Base-by-base conservation (phyloP, 2,797 vertebrate genomes). In the Ceyx erithaca region DNA sequence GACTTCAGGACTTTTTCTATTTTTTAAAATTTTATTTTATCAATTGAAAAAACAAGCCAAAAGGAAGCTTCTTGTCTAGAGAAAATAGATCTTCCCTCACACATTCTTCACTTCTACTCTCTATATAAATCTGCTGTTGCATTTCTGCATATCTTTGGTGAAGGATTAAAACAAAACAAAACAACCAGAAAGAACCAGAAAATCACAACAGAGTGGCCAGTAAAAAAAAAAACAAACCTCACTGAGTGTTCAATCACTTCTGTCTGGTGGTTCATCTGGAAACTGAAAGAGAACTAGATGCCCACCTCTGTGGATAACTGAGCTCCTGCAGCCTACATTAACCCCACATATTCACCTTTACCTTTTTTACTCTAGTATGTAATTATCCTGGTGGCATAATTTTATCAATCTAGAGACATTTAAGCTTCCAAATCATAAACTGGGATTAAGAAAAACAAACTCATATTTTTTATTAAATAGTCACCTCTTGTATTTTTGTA, bases 381-480 rank as follows among this genome's bases (percentile, higher is more conserved):
- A 18, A 72, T 80, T 69, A 82, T 77, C 41, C 54, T 52, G n/a
- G 9, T 76, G 51, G 12, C 26, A 63, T 5, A 8, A 30, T 71
- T 87, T 83, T 84, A 92, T 64, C 31, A 1, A 28, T 64, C 33
- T 55, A 85, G 59, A 85, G 28, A 48, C 61, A 72, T 69, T 93
- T 91, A 79, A 80, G 15, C 4, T 66, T 87, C 40, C 48, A 85
- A 84, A 67, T 46, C 1, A 0, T 67, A 86, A 93, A 84, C 12
- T 12, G 18, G 35, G 40, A 80, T 84, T 87, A 88, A 84, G 73
- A 90, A 92, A 87, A 83, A 30, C n/a, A 80, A 45, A 51, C 6
- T 1, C 12, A 68, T 64, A 28, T 54, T 87, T 92, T 91, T 69
- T 80, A 87, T 90, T 78, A 93, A 87, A 80, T 77, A 85, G 85